phyloP scores from a whole-genome alignment of 2,888 invertebrate genomes.

The Synergus gifuensis region DNA sequence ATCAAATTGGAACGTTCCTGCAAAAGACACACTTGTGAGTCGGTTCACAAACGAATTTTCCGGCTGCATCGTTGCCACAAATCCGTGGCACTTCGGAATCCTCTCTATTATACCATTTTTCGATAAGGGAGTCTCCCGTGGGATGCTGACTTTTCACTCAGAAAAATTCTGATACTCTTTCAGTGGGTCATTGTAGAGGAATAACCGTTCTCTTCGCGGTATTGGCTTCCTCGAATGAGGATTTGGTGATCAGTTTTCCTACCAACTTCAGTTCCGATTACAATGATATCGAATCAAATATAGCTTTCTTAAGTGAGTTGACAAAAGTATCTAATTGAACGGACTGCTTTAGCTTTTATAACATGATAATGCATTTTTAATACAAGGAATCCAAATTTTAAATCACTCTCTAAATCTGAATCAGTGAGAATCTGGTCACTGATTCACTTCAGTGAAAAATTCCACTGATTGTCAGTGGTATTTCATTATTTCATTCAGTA shows the following conservation, averaged over 20 bases:
- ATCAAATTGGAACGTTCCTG: slow-evolving; percentile 20
- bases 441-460: too few species aligned
- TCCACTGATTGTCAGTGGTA: too few species aligned
- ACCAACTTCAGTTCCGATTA: slow-evolving; percentile 12
- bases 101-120: not conserved
- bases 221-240: slow-evolving; percentile 50
- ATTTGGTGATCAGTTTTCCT: slow-evolving; percentile 44
- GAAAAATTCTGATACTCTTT: slow-evolving; percentile 43
- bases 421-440: too few species aligned
- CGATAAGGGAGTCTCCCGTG: slow-evolving; percentile 51
- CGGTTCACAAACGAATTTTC: not conserved
- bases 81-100: not conserved
- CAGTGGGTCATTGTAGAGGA: slow-evolving; percentile 5
- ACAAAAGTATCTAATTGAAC: not conserved
- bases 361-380: too few species aligned
- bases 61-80: not conserved
- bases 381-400: too few species aligned
- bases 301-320: not conserved
- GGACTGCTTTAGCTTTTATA: too few species aligned
- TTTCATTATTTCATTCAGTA: too few species aligned
- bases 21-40: not conserved
- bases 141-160: slow-evolving; percentile 56
- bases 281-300: slow-evolving; percentile 28
- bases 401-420: too few species aligned
- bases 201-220: slow-evolving; percentile 57